Conservation (phyloP, 2,888 invertebrate genomes). For the Cheiracanthium punctorium region DNA sequence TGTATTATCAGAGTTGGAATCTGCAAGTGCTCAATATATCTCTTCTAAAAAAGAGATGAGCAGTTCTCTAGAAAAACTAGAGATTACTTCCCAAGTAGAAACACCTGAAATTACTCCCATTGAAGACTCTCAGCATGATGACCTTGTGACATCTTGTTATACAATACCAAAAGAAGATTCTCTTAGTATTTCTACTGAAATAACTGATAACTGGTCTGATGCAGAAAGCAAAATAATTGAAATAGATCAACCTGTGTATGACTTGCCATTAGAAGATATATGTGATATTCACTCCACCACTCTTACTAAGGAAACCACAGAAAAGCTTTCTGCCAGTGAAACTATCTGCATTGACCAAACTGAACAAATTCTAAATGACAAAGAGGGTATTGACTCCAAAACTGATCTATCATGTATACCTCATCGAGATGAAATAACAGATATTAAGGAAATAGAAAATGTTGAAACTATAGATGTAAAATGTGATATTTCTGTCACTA, state of each 20-base stretch:
- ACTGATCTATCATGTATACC: too few species aligned
- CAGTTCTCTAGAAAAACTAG: too few species aligned
- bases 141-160: too few species aligned
- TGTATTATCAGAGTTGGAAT: too few species aligned
- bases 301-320: neutral
- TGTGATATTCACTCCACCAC: neutral
- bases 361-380: too few species aligned
- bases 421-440: neutral
- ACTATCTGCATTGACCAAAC: neutral
- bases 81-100: too few species aligned
- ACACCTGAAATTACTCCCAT: too few species aligned
- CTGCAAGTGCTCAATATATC: too few species aligned
- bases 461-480: neutral
- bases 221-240: slow-evolving; percentile 27
- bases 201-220: slow-evolving; percentile 13
- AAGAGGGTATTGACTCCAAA: neutral
- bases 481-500: too few species aligned
- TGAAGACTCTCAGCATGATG: too few species aligned
- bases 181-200: neutral
- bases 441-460: neutral
- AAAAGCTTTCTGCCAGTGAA: neutral
- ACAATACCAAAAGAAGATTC: neutral
- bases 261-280: neutral
- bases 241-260: slow-evolving; percentile 18
- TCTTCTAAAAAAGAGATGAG: too few species aligned